Evolutionary conservation across 2,113 vertebrate species (phyloP), one percentile per base, ranked within the genome.

Genomic region (Hystrix brachyura): DNA sequence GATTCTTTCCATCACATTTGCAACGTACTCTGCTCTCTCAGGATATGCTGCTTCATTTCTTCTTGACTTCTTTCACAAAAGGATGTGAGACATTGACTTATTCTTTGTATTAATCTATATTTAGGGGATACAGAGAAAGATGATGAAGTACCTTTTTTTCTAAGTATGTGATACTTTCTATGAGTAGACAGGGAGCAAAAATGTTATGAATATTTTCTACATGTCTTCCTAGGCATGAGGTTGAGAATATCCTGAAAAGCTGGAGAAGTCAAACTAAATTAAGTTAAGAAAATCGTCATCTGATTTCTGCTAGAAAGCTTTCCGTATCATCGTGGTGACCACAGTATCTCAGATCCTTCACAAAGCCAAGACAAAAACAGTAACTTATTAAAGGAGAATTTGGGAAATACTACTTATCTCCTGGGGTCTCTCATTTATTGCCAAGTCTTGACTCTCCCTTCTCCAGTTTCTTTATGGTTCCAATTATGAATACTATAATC

Each of bases 361-460:
- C 13, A 97, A 10, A 60, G 48, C 60, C 43, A 82, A 82, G 62
- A 67, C 29, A 81, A 87, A 84, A 85, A 55, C 23, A 48, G 25
- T 90, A 64, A 43, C 79, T 83, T 67, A 6, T 74, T 90, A 87
- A 86, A 79, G 62, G 48, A 87, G 27, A 83, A 34, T 88, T 51
- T 71, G n/a, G 21, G 72, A 92, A 60, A 78, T 60, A 14, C 38
- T 85, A 19, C 38, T 25, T 74, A 9, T 3, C 1, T 93, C 25
- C 46, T 76, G n/a, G 93, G 34, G 21, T 46, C 25, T 59, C 32
- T 84, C 32, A 57, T 87, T 94, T 95, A 55, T 82, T 18, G 2
- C 27, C 32, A 32, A 79, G 43, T 48, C 46, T 84, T 85, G 19
- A 72, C 64, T 89, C 87, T 96, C 7, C 59, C 25, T 67, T 98